Percentiles rank a stretch among this genome's conserved stretches.
Evolutionary conservation across 2,888 invertebrate genomes (phyloP).

Genomic region (Dynastes tityus): DNA sequence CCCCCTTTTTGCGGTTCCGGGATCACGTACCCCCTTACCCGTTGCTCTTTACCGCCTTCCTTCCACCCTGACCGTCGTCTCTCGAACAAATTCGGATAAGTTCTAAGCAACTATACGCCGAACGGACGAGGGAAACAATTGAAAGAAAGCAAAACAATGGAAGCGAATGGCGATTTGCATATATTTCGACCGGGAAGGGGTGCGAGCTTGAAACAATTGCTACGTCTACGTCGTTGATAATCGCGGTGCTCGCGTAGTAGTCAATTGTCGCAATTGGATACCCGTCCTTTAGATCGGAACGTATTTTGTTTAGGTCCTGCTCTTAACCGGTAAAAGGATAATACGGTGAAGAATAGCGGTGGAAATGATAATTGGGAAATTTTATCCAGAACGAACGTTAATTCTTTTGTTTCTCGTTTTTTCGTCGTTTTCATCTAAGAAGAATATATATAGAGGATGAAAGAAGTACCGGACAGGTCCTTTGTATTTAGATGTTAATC

Average conservation of each 20-base stretch:
- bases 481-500: constrained; percentile 23
- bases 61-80: neutral
- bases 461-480: constrained; percentile 4
- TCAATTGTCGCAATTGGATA: constrained; percentile 29
- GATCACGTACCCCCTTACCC: neutral
- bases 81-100: constrained; percentile 42
- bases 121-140: constrained; percentile 35
- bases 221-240: constrained; percentile 14
- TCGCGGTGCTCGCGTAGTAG: constrained; percentile 1
- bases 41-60: neutral
- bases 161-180: constrained; percentile 28
- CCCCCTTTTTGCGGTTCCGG: constrained; percentile 17
- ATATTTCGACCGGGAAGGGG: constrained; percentile 4
- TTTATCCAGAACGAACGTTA: constrained; percentile 17
- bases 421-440: neutral
- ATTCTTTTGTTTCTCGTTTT: constrained; percentile 13
- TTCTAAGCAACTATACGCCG: constrained; percentile 33
- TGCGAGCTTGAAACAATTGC: constrained; percentile 30
- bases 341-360: neutral
- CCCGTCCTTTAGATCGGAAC: constrained; percentile 23
- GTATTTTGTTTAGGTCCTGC: neutral
- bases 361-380: constrained; percentile 30
- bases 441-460: neutral
- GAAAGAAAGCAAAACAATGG: constrained; percentile 42
- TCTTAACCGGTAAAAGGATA: neutral